Evolutionary conservation across 2,797 vertebrate species (phyloP).

Genomic region (Molothrus aeneus): DNA sequence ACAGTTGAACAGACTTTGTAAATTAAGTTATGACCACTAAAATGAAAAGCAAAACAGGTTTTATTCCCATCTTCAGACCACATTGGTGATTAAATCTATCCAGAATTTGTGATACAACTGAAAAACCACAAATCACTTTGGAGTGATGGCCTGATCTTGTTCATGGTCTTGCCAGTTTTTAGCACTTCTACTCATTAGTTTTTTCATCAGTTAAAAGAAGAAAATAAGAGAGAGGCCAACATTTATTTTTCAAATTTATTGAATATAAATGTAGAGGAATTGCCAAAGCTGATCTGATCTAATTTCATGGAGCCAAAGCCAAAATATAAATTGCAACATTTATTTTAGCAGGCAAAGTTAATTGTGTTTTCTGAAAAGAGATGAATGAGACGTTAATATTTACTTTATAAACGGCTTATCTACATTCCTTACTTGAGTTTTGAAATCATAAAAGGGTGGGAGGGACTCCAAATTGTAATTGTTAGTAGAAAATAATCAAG

Average conservation of each 20-base stretch:
- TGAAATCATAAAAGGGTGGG: neutral
- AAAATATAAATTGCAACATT: neutral
- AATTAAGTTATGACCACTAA: neutral
- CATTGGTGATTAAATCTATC: neutral
- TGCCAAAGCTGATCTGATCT: neutral
- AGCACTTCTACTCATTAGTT: neutral
- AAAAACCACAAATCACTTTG: neutral
- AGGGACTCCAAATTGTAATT: neutral
- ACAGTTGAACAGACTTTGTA: neutral
- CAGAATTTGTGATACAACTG: neutral
- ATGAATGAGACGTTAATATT: neutral
- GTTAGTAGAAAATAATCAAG: neutral
- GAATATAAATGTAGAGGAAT: neutral
- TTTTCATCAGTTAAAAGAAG: neutral
- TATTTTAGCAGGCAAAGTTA: neutral
- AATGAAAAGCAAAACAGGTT: neutral
- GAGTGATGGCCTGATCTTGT: neutral
- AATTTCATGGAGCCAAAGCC: neutral
- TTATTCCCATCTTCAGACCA: neutral
- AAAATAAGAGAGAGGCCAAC: neutral
- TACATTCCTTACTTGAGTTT: neutral
- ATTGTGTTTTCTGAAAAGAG: neutral
- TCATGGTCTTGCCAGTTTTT: neutral
- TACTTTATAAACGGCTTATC: neutral
- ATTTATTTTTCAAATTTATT: neutral